phyloP scores from a whole-genome alignment of 1,140 invertebrate species.

The Tetramorium parvispinum region DNA sequence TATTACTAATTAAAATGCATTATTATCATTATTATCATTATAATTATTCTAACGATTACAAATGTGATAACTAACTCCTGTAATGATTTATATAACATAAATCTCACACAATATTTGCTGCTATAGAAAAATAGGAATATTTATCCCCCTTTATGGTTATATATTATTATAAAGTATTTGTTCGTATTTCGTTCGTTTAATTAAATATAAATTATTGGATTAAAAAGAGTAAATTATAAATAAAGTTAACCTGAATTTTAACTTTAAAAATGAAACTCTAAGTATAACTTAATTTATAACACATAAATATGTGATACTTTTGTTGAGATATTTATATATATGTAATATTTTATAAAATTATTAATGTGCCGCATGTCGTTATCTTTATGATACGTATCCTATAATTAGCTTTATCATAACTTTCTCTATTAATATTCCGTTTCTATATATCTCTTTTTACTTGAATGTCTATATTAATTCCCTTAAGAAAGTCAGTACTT shows the following conservation, averaged over 20 bases:
- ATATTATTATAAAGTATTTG: slow-evolving; percentile 11
- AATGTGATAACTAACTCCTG: not conserved
- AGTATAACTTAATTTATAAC: not conserved
- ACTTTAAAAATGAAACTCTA: not conserved
- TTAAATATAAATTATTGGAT: not conserved
- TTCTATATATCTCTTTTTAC: not conserved
- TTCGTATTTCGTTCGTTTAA: too few species aligned
- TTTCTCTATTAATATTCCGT: not conserved
- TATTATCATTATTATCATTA: not conserved
- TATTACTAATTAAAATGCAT: not conserved
- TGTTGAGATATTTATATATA: not conserved
- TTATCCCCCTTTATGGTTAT: not conserved
- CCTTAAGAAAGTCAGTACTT: slow-evolving; percentile 52
- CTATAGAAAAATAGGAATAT: not conserved
- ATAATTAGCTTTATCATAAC: not conserved
- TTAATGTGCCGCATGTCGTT: not conserved
- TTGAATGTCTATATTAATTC: not conserved
- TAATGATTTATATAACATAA: slow-evolving; percentile 3
- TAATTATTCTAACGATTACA: not conserved
- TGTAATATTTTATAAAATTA: not conserved
- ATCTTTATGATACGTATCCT: not conserved
- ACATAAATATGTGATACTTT: not conserved
- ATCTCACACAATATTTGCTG: not conserved
- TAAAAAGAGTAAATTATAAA: slow-evolving; percentile 22
- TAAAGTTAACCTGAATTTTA: not conserved